Conservation (phyloP, 2,888 invertebrate species). For the Serripes groenlandicus region DNA sequence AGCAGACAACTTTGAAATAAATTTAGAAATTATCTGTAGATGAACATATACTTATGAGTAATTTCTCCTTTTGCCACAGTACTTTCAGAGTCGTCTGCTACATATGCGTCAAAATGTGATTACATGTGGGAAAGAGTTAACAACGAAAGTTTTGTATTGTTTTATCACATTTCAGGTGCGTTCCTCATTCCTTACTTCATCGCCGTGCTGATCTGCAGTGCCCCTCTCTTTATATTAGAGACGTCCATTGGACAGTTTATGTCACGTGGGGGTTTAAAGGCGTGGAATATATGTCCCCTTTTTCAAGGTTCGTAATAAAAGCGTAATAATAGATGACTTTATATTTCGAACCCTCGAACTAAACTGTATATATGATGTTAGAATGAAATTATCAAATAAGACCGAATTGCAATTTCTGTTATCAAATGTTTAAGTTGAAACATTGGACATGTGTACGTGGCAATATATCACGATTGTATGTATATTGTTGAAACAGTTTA, state of each 20-base stretch:
- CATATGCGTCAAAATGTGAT: too few species aligned
- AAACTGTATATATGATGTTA: neutral
- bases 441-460: too few species aligned
- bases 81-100: too few species aligned
- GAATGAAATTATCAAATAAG: neutral
- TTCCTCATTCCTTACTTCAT: conserved; percentile 9
- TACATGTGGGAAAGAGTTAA: too few species aligned
- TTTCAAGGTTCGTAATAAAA: neutral
- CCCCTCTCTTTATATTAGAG: neutral
- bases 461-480: too few species aligned
- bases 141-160: too few species aligned
- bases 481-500: neutral
- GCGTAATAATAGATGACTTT: neutral
- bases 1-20: too few species aligned
- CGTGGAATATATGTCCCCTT: conserved; percentile 13
- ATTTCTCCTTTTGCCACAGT: too few species aligned
- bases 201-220: neutral
- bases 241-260: neutral
- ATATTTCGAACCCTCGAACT: neutral
- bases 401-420: neutral
- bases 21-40: too few species aligned
- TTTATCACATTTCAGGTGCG: conserved; percentile 13
- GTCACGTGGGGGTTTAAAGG: neutral
- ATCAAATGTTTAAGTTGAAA: too few species aligned
- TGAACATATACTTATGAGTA: too few species aligned